Conservation (phyloP, 2,797 vertebrate species). For the Nannoperca australis region DNA sequence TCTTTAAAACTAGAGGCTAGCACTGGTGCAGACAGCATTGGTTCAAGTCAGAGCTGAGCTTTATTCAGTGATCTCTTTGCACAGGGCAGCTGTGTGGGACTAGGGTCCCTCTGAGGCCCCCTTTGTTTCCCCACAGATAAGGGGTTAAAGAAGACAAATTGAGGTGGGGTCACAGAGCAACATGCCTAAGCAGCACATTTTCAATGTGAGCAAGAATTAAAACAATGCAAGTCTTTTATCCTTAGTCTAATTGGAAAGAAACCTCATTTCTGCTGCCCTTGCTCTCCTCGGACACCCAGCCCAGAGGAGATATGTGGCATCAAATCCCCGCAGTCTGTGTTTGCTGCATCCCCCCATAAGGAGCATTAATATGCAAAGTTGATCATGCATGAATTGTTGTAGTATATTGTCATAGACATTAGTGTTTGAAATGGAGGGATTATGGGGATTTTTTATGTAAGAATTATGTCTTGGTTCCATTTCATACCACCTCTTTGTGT, state of each 20-base stretch:
- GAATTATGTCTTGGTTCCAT: slow-evolving; percentile 16
- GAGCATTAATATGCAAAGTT: slow-evolving; percentile 49
- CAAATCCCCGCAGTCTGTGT: slow-evolving; percentile 52
- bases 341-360: slow-evolving; percentile 54
- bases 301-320: slow-evolving; percentile 67
- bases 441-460: slow-evolving; percentile 1
- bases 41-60: slow-evolving; percentile 48
- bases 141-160: slow-evolving; percentile 85
- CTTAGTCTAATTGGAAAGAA: slow-evolving; percentile 84
- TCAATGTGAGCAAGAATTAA: slow-evolving; percentile 79
- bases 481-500: slow-evolving; percentile 22
- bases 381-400: slow-evolving; percentile 5
- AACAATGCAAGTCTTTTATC: slow-evolving; percentile 84
- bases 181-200: slow-evolving; percentile 84
- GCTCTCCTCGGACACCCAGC: slow-evolving; percentile 71
- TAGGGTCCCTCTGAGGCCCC: slow-evolving; percentile 65
- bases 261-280: slow-evolving; percentile 74
- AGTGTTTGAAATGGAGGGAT: neutral
- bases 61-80: slow-evolving; percentile 55
- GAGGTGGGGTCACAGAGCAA: slow-evolving; percentile 70
- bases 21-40: slow-evolving; percentile 4
- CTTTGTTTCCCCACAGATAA: slow-evolving; percentile 77
- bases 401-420: neutral
- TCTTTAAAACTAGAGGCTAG: slow-evolving; percentile 31
- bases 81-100: slow-evolving; percentile 66